phyloP scores from a whole-genome alignment of 1,140 invertebrate species.

The Charaxes varanes region DNA sequence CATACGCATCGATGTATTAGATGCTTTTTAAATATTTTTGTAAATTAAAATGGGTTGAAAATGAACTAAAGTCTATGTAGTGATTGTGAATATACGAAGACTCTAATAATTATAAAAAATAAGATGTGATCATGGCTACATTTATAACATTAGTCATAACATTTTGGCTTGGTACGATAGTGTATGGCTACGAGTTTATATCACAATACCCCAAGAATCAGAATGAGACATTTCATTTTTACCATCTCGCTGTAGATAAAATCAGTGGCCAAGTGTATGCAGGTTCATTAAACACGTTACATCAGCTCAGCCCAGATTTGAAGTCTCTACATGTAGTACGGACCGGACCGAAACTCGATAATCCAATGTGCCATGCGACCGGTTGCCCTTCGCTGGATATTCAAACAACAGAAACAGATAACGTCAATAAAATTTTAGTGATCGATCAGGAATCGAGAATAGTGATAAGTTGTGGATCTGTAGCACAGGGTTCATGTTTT shows the following conservation, averaged over 20 bases:
- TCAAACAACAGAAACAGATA: constrained; percentile 82
- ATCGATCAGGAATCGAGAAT: constrained; percentile 87
- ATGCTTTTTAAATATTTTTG: constrained; percentile 56
- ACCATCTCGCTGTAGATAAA: constrained; percentile 73
- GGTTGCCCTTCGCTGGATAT: constrained; percentile 83
- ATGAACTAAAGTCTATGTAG: constrained; percentile 34
- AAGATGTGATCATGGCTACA: constrained; percentile 68
- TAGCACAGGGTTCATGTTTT: constrained; percentile 90
- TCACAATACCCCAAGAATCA: constrained; percentile 65
- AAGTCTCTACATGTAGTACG: constrained; percentile 80
- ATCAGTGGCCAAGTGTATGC: constrained; percentile 81
- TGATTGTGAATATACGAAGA: constrained; percentile 46
- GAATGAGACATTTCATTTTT: constrained; percentile 70
- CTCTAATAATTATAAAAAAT: constrained; percentile 31
- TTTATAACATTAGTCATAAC: constrained; percentile 57
- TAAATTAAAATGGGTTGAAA: constrained; percentile 69
- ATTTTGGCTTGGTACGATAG: constrained; percentile 62
- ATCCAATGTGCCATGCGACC: constrained; percentile 89
- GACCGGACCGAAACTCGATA: constrained; percentile 87
- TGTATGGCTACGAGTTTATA: constrained; percentile 64
- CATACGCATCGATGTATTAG: constrained; percentile 64
- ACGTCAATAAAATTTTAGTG: constrained; percentile 94
- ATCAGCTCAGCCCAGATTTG: constrained; percentile 86
- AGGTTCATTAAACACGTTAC: constrained; percentile 88
- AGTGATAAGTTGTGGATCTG: constrained; percentile 91